phyloP scores from a whole-genome alignment of 2,113 vertebrate species.

The Bos indicus region DNA sequence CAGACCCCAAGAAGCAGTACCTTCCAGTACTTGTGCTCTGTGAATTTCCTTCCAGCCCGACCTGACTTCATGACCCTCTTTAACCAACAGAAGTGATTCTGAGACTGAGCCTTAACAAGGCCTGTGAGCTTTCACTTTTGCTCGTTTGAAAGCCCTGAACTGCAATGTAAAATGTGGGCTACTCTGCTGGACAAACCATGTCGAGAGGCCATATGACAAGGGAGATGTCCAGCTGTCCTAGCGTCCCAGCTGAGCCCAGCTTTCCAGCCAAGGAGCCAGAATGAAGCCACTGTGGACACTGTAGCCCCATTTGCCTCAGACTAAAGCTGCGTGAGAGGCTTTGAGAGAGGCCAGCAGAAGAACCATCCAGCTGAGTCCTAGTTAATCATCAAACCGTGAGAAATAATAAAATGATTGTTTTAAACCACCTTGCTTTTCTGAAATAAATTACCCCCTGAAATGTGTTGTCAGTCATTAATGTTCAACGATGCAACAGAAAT shows the following conservation, averaged over 20 bases:
- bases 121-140: background rate
- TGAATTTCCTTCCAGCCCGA: background rate
- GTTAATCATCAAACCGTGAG: background rate
- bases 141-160: background rate
- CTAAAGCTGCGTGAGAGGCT: background rate
- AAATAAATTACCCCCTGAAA: background rate
- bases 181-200: background rate
- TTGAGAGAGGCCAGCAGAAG: background rate
- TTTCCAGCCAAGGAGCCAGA: background rate
- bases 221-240: background rate
- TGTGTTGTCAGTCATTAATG: background rate
- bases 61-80: background rate
- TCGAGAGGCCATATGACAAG: fast-evolving
- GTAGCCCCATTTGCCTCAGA: background rate
- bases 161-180: background rate
- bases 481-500: background rate
- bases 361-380: background rate
- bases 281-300: background rate
- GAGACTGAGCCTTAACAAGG: background rate
- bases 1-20: fast-evolving
- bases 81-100: background rate
- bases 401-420: background rate
- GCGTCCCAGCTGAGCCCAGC: background rate
- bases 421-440: background rate
- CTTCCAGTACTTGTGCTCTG: background rate